Evolutionary conservation across 2,797 vertebrate species (phyloP).

Genomic region (Falco naumanni): DNA sequence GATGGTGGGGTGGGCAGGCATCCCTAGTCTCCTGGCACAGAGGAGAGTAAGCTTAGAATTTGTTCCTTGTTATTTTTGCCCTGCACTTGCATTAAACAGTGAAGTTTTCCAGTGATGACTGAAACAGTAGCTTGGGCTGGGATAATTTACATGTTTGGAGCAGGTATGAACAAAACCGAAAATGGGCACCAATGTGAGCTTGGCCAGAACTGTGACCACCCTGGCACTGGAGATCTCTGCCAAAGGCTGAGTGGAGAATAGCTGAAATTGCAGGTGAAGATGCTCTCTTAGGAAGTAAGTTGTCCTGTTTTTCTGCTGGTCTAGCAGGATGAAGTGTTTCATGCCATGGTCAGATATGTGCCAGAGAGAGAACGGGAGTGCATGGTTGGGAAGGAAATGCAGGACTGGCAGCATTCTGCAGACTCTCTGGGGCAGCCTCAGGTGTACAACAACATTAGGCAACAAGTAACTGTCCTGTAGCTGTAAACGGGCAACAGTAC

Average conservation of each 20-base stretch:
- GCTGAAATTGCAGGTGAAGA: background rate
- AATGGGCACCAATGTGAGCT: background rate
- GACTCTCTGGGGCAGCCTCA: background rate
- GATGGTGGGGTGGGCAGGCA: background rate
- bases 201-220: background rate
- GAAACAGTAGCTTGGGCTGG: background rate
- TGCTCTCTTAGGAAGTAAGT: background rate
- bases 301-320: background rate
- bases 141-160: background rate
- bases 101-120: background rate
- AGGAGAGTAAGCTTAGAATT: background rate
- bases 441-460: background rate
- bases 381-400: background rate
- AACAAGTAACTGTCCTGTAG: background rate
- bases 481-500: background rate
- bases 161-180: background rate
- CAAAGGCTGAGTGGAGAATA: background rate
- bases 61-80: background rate
- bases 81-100: background rate
- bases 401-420: background rate
- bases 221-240: background rate
- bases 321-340: background rate
- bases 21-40: background rate
- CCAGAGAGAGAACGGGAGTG: background rate
- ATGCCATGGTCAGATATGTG: background rate